phyloP scores from a whole-genome alignment of 2,888 invertebrate genomes.

The Eilema griseolum region DNA sequence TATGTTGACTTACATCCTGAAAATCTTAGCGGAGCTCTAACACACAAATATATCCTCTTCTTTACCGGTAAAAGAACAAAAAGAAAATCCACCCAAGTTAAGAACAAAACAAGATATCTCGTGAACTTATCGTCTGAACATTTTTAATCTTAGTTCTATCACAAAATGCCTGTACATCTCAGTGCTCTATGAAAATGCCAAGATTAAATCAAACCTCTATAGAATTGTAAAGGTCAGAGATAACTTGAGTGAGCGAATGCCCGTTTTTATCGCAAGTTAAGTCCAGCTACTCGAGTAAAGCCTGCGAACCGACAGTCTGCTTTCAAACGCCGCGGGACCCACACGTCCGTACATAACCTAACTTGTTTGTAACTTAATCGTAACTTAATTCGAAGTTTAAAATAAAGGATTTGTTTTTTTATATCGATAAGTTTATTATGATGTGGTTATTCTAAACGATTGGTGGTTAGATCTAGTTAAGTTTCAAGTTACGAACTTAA shows the following conservation, averaged over 20 bases:
- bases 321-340: constrained; percentile 45
- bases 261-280: constrained; percentile 50
- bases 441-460: constrained; percentile 24
- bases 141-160: constrained; percentile 8
- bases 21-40: neutral
- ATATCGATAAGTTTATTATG: constrained; percentile 33
- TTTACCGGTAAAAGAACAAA: neutral
- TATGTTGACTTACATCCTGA: too few species aligned
- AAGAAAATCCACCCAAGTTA: constrained; percentile 3
- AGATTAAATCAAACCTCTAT: constrained; percentile 44
- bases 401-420: constrained; percentile 33
- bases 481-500: constrained; percentile 47
- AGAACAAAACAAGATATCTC: constrained; percentile 1
- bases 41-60: neutral
- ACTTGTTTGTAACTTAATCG: constrained; percentile 54
- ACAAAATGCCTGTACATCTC: constrained; percentile 24
- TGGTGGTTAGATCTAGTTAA: constrained; percentile 41
- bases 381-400: constrained; percentile 58
- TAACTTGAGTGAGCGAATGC: constrained; percentile 46
- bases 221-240: constrained; percentile 43
- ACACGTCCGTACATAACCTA: constrained; percentile 55
- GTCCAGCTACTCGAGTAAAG: constrained; percentile 44
- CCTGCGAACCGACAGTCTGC: constrained; percentile 59
- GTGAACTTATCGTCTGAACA: constrained; percentile 1
- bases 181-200: constrained; percentile 35